phyloP scores from a whole-genome alignment of 2,113 vertebrate genomes.

The Cyprinodon brontotheroides region DNA sequence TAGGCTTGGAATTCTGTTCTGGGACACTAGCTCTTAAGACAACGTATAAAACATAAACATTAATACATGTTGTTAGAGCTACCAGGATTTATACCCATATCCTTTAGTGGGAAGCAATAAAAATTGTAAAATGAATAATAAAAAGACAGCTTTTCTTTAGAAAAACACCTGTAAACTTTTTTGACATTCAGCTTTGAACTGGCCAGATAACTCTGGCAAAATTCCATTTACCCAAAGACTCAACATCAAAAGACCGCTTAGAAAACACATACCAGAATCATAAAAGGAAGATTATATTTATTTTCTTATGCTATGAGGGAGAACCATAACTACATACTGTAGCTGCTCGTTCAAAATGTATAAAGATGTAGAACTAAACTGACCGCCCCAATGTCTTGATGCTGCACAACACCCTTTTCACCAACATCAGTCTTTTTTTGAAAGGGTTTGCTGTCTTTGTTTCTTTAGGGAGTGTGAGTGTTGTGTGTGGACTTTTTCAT shows the following conservation, averaged over 20 bases:
- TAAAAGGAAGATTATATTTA: slow-evolving; percentile 42
- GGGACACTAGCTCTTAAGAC: slow-evolving; percentile 32
- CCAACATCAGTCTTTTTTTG: neutral
- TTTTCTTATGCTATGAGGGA: slow-evolving; percentile 17
- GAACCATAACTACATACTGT: slow-evolving; percentile 18
- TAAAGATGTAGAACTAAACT: slow-evolving; percentile 25
- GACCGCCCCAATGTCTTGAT: slow-evolving; percentile 28
- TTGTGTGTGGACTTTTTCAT: too few relatives aligned
- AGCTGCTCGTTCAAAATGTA: slow-evolving; percentile 16
- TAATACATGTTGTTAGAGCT: slow-evolving; percentile 64
- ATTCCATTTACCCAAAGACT: slow-evolving; percentile 35
- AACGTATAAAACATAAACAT: neutral
- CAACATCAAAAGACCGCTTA: slow-evolving; percentile 41
- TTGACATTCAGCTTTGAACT: slow-evolving; percentile 40
- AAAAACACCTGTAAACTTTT: slow-evolving; percentile 70
- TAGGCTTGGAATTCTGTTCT: slow-evolving; percentile 35
- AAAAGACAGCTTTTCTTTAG: slow-evolving; percentile 32
- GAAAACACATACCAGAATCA: slow-evolving; percentile 31
- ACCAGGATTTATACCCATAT: slow-evolving; percentile 64
- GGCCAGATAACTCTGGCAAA: slow-evolving; percentile 31
- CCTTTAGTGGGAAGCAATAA: slow-evolving; percentile 60
- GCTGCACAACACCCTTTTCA: slow-evolving; percentile 35
- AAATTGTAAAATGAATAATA: slow-evolving; percentile 65
- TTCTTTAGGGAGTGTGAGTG: too few relatives aligned
- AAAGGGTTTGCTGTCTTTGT: too few relatives aligned